These are phyloP conservation scores for Anagrus nilaparvatae DNA, from an alignment of 1,140 invertebrate genomes.

Conservation along the genomic window DNA sequence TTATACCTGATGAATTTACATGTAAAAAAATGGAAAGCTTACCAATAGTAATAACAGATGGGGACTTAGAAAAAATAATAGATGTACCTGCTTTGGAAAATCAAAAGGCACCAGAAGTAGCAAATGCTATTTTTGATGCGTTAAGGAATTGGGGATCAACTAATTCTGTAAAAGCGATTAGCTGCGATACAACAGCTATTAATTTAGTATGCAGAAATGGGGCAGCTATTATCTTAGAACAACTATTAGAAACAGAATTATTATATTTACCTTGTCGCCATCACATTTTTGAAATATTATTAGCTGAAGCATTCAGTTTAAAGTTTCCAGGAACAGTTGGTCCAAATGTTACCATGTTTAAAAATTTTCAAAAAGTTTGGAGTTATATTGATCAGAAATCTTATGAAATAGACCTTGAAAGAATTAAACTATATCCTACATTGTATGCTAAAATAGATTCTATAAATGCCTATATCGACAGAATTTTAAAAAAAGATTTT, in stretches of 20 bases:
- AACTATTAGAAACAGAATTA: constrained; percentile 10
- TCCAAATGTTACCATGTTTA: constrained; percentile 23
- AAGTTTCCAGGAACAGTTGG: constrained; percentile 14
- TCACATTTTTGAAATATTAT: constrained; percentile 17
- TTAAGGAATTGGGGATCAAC: neutral
- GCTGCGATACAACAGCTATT: constrained; percentile 26
- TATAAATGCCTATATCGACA: too few species aligned
- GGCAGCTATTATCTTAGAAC: constrained; percentile 15
- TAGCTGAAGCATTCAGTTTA: constrained; percentile 11
- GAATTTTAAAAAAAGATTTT: constrained; percentile 10
- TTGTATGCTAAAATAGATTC: too few species aligned
- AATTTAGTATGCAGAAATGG: constrained; percentile 23
- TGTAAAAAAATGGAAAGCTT: neutral
- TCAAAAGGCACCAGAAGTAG: neutral
- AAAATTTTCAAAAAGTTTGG: constrained; percentile 22
- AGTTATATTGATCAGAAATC: constrained; percentile 17
- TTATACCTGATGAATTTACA: constrained; percentile 1
- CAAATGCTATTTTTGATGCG: neutral
- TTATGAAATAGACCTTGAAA: too few species aligned
- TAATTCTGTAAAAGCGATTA: constrained; percentile 20
- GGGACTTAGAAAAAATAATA: neutral
- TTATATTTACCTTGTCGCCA: constrained; percentile 15
- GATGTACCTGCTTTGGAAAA: neutral
- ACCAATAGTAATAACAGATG: neutral
- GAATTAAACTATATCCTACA: too few species aligned